Evolutionary conservation across 2,888 invertebrate species (phyloP).

Genomic region (Arctia plantaginis): DNA sequence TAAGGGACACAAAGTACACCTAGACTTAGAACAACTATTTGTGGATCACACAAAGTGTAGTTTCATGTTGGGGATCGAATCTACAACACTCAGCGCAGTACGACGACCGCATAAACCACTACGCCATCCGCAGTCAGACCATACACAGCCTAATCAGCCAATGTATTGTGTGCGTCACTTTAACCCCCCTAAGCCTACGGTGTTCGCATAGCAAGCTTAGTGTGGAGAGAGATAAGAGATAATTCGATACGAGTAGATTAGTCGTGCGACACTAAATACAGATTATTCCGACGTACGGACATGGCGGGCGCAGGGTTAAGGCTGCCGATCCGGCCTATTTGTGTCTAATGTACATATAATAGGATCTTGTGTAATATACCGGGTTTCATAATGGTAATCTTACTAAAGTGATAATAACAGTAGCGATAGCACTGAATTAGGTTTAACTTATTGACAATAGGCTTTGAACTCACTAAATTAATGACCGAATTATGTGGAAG

Average conservation of each 20-base stretch:
- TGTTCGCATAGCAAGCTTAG: conserved; percentile 43
- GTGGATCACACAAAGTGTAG: too few species aligned
- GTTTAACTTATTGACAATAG: background rate
- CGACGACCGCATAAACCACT: too few species aligned
- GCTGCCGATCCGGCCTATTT: conserved; percentile 29
- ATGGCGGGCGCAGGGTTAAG: conserved; percentile 35
- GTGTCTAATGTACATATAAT: conserved; percentile 35
- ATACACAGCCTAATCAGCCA: conserved; percentile 5
- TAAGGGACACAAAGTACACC: too few species aligned
- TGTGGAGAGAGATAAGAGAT: conserved; percentile 55
- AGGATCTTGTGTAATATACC: conserved; percentile 39
- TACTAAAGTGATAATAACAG: background rate
- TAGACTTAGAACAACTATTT: too few species aligned
- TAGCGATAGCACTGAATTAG: background rate
- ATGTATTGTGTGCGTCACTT: conserved; percentile 33
- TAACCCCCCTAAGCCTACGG: conserved; percentile 40
- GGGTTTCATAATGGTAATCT: background rate
- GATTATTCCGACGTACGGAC: conserved; percentile 59
- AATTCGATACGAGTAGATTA: conserved; percentile 56
- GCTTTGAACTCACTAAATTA: background rate
- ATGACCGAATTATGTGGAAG: background rate
- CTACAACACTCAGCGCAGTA: too few species aligned
- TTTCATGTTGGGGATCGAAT: too few species aligned
- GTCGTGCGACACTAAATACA: conserved; percentile 56
- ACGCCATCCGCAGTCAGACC: background rate